phyloP scores from a whole-genome alignment of 2,113 vertebrate species.

The Leptodactylus fuscus region DNA sequence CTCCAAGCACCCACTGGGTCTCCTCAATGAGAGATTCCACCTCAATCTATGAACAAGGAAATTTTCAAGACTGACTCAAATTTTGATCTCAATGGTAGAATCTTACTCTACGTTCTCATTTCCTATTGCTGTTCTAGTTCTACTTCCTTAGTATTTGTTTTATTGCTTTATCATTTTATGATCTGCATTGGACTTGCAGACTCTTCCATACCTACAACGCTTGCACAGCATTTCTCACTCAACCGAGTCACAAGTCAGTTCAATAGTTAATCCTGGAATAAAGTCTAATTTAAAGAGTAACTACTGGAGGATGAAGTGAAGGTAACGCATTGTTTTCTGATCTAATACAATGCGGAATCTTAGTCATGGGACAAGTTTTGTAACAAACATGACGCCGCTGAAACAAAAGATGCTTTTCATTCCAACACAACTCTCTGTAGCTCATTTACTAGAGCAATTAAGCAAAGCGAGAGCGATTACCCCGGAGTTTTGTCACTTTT shows the following conservation, averaged over 20 bases:
- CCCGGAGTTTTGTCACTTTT: slow-evolving; percentile 55
- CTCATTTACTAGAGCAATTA: slow-evolving; percentile 43
- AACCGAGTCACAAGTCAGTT: neutral
- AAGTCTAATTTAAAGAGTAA: neutral
- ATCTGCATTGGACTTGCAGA: too few species aligned
- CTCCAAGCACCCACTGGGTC: too few species aligned
- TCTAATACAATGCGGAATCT: neutral
- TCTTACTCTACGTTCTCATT: neutral
- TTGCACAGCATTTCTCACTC: neutral
- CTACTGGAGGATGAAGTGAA: neutral
- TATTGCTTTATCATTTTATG: too few species aligned
- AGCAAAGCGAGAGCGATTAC: slow-evolving; percentile 50
- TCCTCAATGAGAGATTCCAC: too few species aligned
- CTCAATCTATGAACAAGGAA: too few species aligned
- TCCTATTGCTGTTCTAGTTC: neutral
- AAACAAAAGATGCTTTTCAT: slow-evolving; percentile 24
- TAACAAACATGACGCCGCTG: neutral
- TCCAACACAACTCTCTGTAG: slow-evolving; percentile 9
- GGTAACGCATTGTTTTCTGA: neutral
- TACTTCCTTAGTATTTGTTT: too few species aligned
- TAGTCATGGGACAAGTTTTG: slow-evolving; percentile 19
- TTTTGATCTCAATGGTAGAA: neutral
- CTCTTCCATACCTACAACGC: neutral
- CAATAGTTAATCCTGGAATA: neutral
- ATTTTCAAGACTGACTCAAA: too few species aligned